These are phyloP conservation scores for Xanthostigma xanthostigma DNA, from an alignment of 2,888 invertebrate species.

Conservation along the genomic window DNA sequence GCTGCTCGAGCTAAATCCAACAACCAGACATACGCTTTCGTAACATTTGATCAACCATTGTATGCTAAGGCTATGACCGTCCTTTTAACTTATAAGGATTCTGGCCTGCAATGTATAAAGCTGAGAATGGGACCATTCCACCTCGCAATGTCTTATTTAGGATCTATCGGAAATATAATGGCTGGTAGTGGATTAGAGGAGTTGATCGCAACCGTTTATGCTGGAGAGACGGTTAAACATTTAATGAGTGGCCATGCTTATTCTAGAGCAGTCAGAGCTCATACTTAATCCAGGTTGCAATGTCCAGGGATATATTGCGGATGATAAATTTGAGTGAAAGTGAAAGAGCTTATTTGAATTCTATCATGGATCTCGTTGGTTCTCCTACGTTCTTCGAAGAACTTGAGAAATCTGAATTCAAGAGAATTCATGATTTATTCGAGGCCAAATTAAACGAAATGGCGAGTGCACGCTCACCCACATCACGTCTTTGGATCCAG, in stretches of 20 bases:
- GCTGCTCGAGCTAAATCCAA: neutral
- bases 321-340: neutral
- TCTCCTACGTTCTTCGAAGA: neutral
- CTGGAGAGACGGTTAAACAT: neutral
- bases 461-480: neutral
- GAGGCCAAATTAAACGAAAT: neutral
- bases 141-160: neutral
- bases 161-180: neutral
- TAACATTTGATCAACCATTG: neutral
- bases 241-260: neutral
- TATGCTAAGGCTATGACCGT: neutral
- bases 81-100: neutral
- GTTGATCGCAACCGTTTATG: neutral
- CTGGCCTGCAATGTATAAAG: neutral
- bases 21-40: neutral
- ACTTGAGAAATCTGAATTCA: neutral
- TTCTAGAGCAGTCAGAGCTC: neutral
- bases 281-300: neutral
- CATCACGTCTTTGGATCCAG: neutral
- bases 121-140: neutral
- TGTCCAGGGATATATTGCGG: neutral
- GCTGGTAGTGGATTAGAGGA: neutral
- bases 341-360: neutral
- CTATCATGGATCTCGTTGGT: neutral
- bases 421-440: neutral